Evolutionary conservation across 2,113 vertebrate genomes (phyloP).

Genomic region (Poeciliopsis occidentalis): DNA sequence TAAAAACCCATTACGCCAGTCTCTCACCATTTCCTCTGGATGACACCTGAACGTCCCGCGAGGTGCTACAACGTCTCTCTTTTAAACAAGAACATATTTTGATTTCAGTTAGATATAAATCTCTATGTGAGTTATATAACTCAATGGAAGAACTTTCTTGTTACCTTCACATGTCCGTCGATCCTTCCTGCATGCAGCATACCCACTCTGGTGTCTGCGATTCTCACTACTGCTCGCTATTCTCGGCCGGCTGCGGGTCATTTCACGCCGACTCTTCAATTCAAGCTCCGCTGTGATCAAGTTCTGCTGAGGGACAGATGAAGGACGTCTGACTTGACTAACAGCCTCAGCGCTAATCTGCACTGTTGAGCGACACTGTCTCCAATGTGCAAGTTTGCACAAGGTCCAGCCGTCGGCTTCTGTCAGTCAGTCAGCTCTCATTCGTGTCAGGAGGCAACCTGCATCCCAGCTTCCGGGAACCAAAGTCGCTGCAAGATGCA

Average conservation of each 20-base stretch:
- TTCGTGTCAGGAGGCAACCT: conserved; percentile 63
- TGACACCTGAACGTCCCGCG: no score
- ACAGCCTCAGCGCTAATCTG: conserved; percentile 56
- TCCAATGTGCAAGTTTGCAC: conserved; percentile 57
- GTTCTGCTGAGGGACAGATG: conserved; percentile 60
- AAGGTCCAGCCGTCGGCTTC: conserved; percentile 58
- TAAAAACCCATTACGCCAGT: no score
- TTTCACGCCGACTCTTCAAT: conserved; percentile 39
- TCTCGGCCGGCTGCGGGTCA: conserved; percentile 22
- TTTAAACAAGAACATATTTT: no score
- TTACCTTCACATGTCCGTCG: no score
- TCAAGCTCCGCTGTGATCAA: conserved; percentile 24
- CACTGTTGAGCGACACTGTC: conserved; percentile 69
- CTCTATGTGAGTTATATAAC: no score
- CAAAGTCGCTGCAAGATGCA: conserved; percentile 40
- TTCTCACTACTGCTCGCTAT: no score
- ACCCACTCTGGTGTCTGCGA: no score
- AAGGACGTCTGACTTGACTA: conserved; percentile 62
- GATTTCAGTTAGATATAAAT: no score
- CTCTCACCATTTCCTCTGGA: no score
- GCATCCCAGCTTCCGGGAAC: conserved; percentile 28
- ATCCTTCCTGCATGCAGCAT: no score
- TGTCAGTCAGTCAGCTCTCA: conserved; percentile 74
- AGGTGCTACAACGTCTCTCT: no score
- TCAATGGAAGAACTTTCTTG: no score